These are phyloP conservation scores for Hexactinellida sp. DNA, from an alignment of 37 sponge, comb jelly and placozoan species.

Conservation along the genomic window DNA sequence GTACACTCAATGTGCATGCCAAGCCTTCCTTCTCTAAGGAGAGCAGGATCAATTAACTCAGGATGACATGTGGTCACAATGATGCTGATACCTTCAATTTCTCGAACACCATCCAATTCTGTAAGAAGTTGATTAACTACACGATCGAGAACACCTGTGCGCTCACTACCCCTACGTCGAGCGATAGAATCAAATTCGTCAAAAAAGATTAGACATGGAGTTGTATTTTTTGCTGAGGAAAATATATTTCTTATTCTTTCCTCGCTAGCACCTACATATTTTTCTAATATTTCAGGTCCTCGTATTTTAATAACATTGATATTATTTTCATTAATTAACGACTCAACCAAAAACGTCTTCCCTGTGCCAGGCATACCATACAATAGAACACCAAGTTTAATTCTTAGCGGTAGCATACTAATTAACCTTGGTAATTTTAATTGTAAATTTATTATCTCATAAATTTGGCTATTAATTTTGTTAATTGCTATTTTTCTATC, in stretches of 20 bases:
- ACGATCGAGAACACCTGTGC: background rate
- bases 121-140: background rate
- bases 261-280: background rate
- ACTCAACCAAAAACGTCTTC: background rate
- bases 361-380: constrained; percentile 12
- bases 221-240: background rate
- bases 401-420: background rate
- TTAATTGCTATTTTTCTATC: background rate
- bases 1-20: background rate
- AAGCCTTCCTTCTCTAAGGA: background rate
- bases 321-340: background rate
- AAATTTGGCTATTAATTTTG: background rate
- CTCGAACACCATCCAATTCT: background rate
- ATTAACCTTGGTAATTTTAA: background rate
- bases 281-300: background rate
- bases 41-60: background rate
- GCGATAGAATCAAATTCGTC: background rate
- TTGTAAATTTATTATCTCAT: background rate
- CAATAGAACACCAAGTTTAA: background rate
- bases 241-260: background rate
- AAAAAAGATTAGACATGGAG: background rate
- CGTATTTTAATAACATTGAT: background rate
- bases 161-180: background rate
- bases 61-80: background rate
- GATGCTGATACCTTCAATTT: background rate